A percentile compares a stretch with the other conserved stretches of the same genome.
phyloP scores from a whole-genome alignment of 35 echinoderm and acorn worm species.

The Apostichopus japonicus region DNA sequence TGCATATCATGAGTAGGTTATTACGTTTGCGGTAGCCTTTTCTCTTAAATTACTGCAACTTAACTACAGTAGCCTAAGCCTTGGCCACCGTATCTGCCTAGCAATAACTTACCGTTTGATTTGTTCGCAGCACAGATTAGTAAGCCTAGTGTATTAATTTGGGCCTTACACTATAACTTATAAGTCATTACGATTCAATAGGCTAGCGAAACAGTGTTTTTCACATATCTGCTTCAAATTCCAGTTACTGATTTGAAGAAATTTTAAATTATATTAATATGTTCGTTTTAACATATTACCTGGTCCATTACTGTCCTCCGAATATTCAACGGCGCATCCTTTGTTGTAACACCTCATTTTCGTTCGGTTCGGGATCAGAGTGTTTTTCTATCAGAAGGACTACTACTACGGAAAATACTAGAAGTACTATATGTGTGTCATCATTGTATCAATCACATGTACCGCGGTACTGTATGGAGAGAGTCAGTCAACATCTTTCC shows the following conservation, averaged over 20 bases:
- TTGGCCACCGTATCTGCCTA: no score
- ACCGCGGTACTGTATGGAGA: no score
- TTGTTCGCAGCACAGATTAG: neutral
- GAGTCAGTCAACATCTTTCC: no score
- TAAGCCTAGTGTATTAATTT: neutral
- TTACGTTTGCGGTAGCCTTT: no score
- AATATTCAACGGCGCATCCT: conserved; percentile 63
- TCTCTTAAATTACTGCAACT: no score
- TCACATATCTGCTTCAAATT: neutral
- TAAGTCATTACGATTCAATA: neutral
- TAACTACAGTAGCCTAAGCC: no score
- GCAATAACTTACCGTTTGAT: neutral
- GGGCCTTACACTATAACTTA: neutral
- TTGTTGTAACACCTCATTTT: conserved; percentile 74
- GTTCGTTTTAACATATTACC: conserved; percentile 36
- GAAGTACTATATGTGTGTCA: no score
- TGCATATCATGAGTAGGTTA: no score
- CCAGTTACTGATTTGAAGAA: neutral
- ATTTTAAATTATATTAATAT: neutral
- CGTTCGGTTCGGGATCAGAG: no score
- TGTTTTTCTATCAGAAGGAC: no score
- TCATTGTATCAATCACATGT: no score
- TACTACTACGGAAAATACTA: no score
- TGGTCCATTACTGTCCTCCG: conserved; percentile 53
- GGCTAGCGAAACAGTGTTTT: neutral